phyloP scores from a whole-genome alignment of 2,113 vertebrate genomes.

The Dermatemys mawii region DNA sequence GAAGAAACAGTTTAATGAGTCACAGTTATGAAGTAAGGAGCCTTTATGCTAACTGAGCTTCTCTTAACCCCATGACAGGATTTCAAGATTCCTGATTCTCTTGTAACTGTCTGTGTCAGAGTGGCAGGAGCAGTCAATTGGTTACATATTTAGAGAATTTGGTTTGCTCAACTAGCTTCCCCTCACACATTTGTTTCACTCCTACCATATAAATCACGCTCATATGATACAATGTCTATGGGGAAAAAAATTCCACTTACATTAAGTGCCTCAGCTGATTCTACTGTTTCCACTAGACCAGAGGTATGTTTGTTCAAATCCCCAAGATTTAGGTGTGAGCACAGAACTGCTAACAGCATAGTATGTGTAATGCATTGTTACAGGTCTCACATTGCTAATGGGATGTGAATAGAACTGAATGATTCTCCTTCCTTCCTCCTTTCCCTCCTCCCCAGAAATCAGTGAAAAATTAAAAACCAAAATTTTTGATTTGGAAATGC shows the following conservation, averaged over 20 bases:
- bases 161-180: background rate
- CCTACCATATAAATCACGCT: background rate
- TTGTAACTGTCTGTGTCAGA: background rate
- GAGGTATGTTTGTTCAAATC: background rate
- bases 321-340: background rate
- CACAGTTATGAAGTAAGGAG: slow-evolving; percentile 8
- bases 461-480: background rate
- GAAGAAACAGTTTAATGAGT: slow-evolving; percentile 2
- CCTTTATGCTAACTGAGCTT: slow-evolving; percentile 16
- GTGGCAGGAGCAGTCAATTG: background rate
- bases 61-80: background rate
- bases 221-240: background rate
- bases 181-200: background rate
- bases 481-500: background rate
- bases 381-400: background rate
- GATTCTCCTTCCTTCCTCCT: background rate
- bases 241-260: background rate
- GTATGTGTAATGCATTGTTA: background rate
- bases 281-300: background rate
- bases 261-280: background rate
- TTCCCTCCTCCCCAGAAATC: background rate
- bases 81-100: background rate
- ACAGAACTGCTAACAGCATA: background rate
- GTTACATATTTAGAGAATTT: background rate
- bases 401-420: background rate